A percentile compares a stretch with the other conserved stretches of the same genome.
Conservation (phyloP, 2,797 vertebrate species). For the Poecilia picta region DNA sequence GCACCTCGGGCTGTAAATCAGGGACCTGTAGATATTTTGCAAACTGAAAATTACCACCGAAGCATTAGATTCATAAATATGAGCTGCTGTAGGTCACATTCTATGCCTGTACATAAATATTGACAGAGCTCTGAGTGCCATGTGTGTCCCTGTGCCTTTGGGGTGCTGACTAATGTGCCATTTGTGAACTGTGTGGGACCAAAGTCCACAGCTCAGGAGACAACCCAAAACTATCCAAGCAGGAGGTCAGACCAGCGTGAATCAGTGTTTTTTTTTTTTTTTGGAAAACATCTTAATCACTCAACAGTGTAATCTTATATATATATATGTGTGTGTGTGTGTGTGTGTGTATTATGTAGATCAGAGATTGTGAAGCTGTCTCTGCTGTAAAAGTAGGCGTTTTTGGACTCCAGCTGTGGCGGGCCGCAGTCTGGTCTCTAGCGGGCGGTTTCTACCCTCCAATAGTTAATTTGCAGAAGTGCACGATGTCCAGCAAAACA, state of each 20-base stretch:
- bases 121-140: constrained; percentile 64
- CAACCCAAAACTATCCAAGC: constrained; percentile 41
- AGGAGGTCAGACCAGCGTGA: constrained; percentile 31
- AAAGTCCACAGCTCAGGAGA: constrained; percentile 54
- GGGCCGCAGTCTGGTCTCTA: constrained; percentile 21
- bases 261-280: constrained; percentile 36
- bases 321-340: background rate
- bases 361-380: background rate
- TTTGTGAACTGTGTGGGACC: constrained; percentile 59
- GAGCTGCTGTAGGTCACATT: constrained; percentile 28
- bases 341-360: background rate
- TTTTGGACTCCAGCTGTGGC: constrained; percentile 28
- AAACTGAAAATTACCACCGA: constrained; percentile 31
- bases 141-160: constrained; percentile 65
- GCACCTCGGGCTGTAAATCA: constrained; percentile 5
- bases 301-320: constrained; percentile 40
- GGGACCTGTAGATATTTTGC: constrained; percentile 41
- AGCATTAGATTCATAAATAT: constrained; percentile 1
- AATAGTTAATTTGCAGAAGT: constrained; percentile 60
- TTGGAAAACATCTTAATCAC: constrained; percentile 50
- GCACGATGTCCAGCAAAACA: constrained; percentile 62
- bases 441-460: constrained; percentile 33
- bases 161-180: constrained; percentile 68
- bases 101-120: constrained; percentile 57
- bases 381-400: constrained; percentile 38